Conservation (phyloP, 2,888 invertebrate species). For the Drosophila rellima region DNA sequence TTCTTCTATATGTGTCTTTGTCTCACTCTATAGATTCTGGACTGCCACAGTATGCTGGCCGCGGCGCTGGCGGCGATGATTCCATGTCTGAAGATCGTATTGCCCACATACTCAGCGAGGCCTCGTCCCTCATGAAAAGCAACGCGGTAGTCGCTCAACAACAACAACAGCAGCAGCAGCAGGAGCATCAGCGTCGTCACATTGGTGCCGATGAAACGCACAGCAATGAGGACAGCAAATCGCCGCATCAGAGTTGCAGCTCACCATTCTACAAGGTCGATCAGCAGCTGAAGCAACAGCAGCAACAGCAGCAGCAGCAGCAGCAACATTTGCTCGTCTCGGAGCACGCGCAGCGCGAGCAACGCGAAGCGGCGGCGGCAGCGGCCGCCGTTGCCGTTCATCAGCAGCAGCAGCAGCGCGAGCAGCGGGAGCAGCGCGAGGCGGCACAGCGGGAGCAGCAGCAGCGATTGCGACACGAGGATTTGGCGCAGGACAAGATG, state of each 20-base stretch:
- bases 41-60: slow-evolving; percentile 92
- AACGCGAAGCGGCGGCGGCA: slow-evolving; percentile 84
- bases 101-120: slow-evolving; percentile 96
- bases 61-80: slow-evolving; percentile 91
- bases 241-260: slow-evolving; percentile 91
- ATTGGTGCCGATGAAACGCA: slow-evolving; percentile 88
- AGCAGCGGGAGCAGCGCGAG: slow-evolving; percentile 91
- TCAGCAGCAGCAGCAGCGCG: slow-evolving; percentile 84
- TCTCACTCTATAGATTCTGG: slow-evolving; percentile 88
- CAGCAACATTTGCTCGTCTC: slow-evolving; percentile 87
- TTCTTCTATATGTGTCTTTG: background rate
- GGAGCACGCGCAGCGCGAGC: slow-evolving; percentile 84
- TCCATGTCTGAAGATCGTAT: slow-evolving; percentile 96
- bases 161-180: slow-evolving; percentile 87
- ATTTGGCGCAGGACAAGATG: slow-evolving; percentile 98
- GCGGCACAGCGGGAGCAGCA: slow-evolving; percentile 68
- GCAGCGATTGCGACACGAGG: slow-evolving; percentile 86
- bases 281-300: slow-evolving; percentile 83
- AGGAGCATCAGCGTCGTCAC: slow-evolving; percentile 85
- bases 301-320: slow-evolving; percentile 81
- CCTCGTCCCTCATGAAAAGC: slow-evolving; percentile 94
- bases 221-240: slow-evolving; percentile 93
- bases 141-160: slow-evolving; percentile 71
- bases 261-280: slow-evolving; percentile 92
- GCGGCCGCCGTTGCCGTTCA: slow-evolving; percentile 62